Conservation (phyloP, 2,113 vertebrate genomes). For the Andinoacara biseriatus region DNA sequence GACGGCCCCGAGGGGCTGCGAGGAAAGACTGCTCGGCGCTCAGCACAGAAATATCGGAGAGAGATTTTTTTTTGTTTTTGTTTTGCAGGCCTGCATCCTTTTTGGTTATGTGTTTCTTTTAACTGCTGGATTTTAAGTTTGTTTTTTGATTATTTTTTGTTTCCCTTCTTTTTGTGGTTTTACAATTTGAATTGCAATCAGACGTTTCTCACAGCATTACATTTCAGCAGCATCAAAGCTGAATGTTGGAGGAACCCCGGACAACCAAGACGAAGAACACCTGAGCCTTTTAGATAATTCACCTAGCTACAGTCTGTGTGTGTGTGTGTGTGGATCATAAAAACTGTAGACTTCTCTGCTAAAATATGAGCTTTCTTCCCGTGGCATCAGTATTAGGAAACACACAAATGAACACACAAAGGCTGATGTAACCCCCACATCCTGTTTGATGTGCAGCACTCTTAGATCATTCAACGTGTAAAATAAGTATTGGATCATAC, state of each 20-base stretch:
- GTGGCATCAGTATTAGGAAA: constrained; percentile 59
- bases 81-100: constrained; percentile 63
- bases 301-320: constrained; percentile 72
- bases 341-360: constrained; percentile 80
- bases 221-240: constrained; percentile 69
- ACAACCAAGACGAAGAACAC: constrained; percentile 68
- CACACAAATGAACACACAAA: constrained; percentile 15
- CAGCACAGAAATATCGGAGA: constrained; percentile 65
- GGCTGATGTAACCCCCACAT: constrained; percentile 40
- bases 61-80: constrained; percentile 46
- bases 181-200: constrained; percentile 64
- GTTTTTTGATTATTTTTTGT: constrained; percentile 6
- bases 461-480: constrained; percentile 47
- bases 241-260: constrained; percentile 43
- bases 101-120: constrained; percentile 61
- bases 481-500: constrained; percentile 71
- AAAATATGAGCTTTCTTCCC: constrained; percentile 74
- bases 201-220: constrained; percentile 51
- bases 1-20: constrained; percentile 33
- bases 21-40: constrained; percentile 65
- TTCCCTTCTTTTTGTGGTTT: constrained; percentile 41
- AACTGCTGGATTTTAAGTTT: constrained; percentile 46
- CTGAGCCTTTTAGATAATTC: constrained; percentile 76
- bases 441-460: constrained; percentile 55
- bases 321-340: constrained; percentile 73